Percentiles rank a stretch among this genome's conserved stretches.
Evolutionary conservation across 53 echinoderm and acorn worm species (phyloP).

Genomic region (Temnopleurus reevesii): DNA sequence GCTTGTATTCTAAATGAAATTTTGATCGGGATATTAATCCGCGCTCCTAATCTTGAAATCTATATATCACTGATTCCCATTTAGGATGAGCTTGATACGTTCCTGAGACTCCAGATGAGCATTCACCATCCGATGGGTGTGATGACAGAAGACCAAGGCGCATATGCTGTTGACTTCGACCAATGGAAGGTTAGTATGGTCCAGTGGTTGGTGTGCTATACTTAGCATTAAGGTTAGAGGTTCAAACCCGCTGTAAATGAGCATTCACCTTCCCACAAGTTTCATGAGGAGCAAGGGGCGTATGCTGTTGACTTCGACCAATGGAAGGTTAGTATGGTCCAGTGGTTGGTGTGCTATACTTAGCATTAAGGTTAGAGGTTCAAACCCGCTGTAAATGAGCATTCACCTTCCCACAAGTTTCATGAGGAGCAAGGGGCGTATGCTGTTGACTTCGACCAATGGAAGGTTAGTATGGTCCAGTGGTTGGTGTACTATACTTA

Average conservation of each 20-base stretch:
- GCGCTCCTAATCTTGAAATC: too few relatives aligned
- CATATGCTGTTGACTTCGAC: slow-evolving; percentile 74
- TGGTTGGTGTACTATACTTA: too few relatives aligned
- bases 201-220: too few relatives aligned
- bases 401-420: slow-evolving; percentile 90
- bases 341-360: too few relatives aligned
- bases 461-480: slow-evolving; percentile 88
- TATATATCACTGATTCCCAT: too few relatives aligned
- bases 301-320: slow-evolving; percentile 74
- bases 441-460: slow-evolving; percentile 71
- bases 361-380: too few relatives aligned
- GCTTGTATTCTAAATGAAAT: too few relatives aligned
- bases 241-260: too few relatives aligned
- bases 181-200: slow-evolving; percentile 83
- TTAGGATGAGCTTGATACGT: slow-evolving; percentile 78
- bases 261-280: slow-evolving; percentile 90
- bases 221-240: too few relatives aligned
- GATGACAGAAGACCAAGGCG: slow-evolving; percentile 68
- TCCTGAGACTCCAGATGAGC: slow-evolving; percentile 81
- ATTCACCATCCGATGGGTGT: slow-evolving; percentile 89
- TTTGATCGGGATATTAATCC: too few relatives aligned
- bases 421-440: slow-evolving; percentile 72
- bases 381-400: too few relatives aligned
- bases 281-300: slow-evolving; percentile 72
- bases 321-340: slow-evolving; percentile 86